Evolutionary conservation across 2,888 invertebrate species (phyloP).

Genomic region (Cistogaster globosa): DNA sequence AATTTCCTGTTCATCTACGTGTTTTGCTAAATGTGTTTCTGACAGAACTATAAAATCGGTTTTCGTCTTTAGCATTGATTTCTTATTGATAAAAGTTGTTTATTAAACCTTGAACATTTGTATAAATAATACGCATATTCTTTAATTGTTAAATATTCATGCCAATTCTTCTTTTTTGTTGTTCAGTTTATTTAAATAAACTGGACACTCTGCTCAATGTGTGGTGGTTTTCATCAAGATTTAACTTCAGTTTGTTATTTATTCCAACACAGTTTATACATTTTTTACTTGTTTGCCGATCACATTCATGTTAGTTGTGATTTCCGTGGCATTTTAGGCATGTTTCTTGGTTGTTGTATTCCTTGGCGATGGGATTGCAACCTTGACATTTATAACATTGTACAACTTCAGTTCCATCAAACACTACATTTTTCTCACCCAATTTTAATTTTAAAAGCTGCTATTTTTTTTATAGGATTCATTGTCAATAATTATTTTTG

Average conservation of each 20-base stretch:
- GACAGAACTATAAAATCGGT: conserved; percentile 14
- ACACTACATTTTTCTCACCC: no score
- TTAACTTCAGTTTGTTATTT: no score
- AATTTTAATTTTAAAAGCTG: neutral
- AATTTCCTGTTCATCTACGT: neutral
- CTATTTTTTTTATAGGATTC: neutral
- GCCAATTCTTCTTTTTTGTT: conserved; percentile 4
- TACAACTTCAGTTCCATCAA: neutral
- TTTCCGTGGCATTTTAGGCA: no score
- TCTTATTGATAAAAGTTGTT: conserved; percentile 15
- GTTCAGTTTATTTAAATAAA: conserved; percentile 27
- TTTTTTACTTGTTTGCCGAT: no score
- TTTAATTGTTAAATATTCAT: neutral
- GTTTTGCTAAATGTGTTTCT: conserved; percentile 5
- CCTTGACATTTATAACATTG: no score
- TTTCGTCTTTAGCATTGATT: neutral
- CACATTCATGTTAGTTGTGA: no score
- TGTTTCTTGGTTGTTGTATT: no score
- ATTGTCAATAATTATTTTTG: neutral
- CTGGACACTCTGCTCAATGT: conserved; percentile 29
- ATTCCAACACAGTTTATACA: no score
- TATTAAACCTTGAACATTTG: no score
- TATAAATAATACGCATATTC: neutral
- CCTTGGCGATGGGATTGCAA: no score
- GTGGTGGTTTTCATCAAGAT: no score